phyloP scores from a whole-genome alignment of 2,888 invertebrate species.

The Leptothorax acervorum region DNA sequence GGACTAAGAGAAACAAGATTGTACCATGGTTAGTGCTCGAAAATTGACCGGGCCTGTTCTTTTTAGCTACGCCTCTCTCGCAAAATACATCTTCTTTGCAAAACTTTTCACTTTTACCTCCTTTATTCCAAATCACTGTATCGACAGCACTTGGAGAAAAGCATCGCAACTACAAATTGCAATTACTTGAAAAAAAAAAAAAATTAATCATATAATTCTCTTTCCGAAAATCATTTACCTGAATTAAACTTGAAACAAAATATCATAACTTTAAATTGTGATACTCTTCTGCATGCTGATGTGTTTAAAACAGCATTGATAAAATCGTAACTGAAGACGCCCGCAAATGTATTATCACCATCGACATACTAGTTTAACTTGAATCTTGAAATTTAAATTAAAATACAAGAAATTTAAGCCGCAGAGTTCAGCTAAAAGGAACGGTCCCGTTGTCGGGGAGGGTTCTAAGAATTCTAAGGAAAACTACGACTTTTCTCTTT shows the following conservation, averaged over 20 bases:
- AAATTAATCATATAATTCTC: not conserved
- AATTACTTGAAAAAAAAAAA: not conserved
- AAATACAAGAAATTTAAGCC: not conserved
- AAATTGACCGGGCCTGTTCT: not conserved
- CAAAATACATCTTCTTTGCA: not conserved
- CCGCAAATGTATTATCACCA: not conserved
- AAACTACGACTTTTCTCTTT: constrained; percentile 2
- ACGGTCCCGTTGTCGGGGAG: not conserved
- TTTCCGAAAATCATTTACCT: not conserved
- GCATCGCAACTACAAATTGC: not conserved
- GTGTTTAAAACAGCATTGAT: not conserved
- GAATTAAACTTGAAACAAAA: not conserved
- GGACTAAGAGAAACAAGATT: constrained; percentile 65
- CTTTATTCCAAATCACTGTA: not conserved
- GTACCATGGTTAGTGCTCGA: constrained; percentile 56
- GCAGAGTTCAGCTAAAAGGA: constrained; percentile 7
- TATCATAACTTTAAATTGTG: not conserved
- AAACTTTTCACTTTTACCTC: not conserved
- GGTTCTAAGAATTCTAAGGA: constrained; percentile 15
- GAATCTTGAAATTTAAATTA: not conserved
- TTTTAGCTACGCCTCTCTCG: not conserved
- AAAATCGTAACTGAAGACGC: not conserved
- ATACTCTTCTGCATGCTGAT: too few species aligned
- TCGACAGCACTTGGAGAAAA: not conserved
- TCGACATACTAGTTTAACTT: not conserved